These are phyloP conservation scores for Gadus chalcogrammus DNA, from an alignment of 2,113 vertebrate species.

Conservation along the genomic window DNA sequence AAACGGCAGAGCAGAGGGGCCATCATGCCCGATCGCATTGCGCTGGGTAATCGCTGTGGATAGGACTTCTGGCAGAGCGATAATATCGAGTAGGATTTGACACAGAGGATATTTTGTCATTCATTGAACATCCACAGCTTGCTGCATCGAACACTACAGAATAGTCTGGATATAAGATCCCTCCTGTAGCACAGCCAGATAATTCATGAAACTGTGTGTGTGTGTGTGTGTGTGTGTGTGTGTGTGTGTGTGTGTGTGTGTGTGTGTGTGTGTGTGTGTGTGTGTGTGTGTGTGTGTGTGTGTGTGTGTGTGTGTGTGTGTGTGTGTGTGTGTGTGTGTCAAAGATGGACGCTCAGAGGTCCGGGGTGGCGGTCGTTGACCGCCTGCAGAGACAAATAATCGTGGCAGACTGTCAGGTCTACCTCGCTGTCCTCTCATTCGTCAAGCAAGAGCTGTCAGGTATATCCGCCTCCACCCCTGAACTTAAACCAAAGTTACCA, in stretches of 20 bases:
- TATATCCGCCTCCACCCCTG: constrained; percentile 41
- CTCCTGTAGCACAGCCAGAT: too few species aligned
- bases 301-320: background rate
- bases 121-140: too few species aligned
- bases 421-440: constrained; percentile 93
- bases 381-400: constrained; percentile 97
- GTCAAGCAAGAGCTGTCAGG: constrained; percentile 97
- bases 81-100: too few species aligned
- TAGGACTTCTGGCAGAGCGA: too few species aligned
- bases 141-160: too few species aligned
- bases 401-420: constrained; percentile 96
- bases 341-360: constrained; percentile 89
- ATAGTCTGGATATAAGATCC: too few species aligned
- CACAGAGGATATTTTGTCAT: too few species aligned
- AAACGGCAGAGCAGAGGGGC: too few species aligned
- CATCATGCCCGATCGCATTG: too few species aligned
- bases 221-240: constrained; percentile 8
- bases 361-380: constrained; percentile 82
- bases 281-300: too few species aligned
- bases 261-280: constrained; percentile 19
- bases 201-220: too few species aligned
- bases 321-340: constrained; percentile 2
- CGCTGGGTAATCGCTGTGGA: too few species aligned
- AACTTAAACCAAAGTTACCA: background rate
- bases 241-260: constrained; percentile 3